Evolutionary conservation across 2,888 invertebrate genomes (phyloP).

Genomic region (Harpalus rufipes): DNA sequence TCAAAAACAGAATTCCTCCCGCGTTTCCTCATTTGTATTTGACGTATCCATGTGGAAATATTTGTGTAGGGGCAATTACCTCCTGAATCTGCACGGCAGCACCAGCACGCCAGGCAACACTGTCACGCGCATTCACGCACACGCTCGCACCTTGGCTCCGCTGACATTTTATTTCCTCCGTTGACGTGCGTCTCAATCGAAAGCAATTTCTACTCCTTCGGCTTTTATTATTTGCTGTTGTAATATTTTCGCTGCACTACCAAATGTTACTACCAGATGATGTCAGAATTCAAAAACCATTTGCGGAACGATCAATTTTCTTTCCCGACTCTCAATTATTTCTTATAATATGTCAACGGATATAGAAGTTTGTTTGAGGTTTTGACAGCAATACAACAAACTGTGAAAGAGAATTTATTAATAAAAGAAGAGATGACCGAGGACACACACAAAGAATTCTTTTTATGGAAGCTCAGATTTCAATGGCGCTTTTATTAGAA

Average conservation of each 20-base stretch:
- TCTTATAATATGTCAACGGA: slow-evolving; percentile 33
- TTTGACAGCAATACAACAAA: background rate
- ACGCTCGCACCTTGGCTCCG: slow-evolving; percentile 39
- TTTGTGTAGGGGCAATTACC: slow-evolving; percentile 55
- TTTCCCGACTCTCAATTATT: slow-evolving; percentile 42
- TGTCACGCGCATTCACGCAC: slow-evolving; percentile 56
- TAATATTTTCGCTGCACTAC: slow-evolving; percentile 55
- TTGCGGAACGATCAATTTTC: slow-evolving; percentile 51
- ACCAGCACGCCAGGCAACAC: slow-evolving; percentile 2
- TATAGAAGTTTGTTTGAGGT: background rate
- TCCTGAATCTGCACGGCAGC: slow-evolving; percentile 31
- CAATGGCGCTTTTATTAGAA: background rate
- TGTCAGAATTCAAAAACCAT: slow-evolving; percentile 16
- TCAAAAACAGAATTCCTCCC: slow-evolving; percentile 39
- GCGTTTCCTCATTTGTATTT: slow-evolving; percentile 54
- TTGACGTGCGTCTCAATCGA: slow-evolving; percentile 70
- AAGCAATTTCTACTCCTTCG: slow-evolving; percentile 69
- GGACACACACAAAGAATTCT: background rate
- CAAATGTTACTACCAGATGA: slow-evolving; percentile 49
- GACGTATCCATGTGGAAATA: slow-evolving; percentile 53
- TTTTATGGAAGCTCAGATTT: background rate
- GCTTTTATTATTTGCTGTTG: slow-evolving; percentile 64
- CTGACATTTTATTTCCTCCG: slow-evolving; percentile 71
- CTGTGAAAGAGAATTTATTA: background rate
- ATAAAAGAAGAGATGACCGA: background rate